phyloP scores from a whole-genome alignment of 2,888 invertebrate genomes.

The Scrobipalpa atriplicella region DNA sequence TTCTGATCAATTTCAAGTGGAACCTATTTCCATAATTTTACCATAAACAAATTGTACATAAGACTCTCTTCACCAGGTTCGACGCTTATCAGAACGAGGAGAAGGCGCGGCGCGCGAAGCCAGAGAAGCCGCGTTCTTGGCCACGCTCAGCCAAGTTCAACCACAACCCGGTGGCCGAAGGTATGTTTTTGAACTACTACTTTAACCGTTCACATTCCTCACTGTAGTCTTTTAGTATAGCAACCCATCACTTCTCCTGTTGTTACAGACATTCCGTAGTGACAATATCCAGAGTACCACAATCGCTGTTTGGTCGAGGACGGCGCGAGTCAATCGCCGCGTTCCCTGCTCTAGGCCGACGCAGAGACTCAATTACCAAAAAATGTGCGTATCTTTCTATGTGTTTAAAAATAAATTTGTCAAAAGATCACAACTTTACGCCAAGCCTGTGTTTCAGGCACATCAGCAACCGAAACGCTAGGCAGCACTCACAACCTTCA shows the following conservation, averaged over 20 bases:
- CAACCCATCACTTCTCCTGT: constrained; percentile 18
- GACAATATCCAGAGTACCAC: constrained; percentile 92
- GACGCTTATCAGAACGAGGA: constrained; percentile 91
- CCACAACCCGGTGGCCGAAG: constrained; percentile 88
- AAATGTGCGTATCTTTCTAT: constrained; percentile 63
- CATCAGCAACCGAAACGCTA: constrained; percentile 87
- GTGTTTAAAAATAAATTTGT: neutral
- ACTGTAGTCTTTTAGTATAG: too few relatives aligned
- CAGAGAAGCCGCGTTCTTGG: constrained; percentile 91
- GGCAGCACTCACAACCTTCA: constrained; percentile 93
- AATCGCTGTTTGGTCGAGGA: constrained; percentile 88
- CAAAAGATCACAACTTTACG: constrained; percentile 14
- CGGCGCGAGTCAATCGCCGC: constrained; percentile 92
- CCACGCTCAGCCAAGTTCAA: constrained; percentile 90
- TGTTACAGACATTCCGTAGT: constrained; percentile 90
- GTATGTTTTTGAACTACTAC: constrained; percentile 41
- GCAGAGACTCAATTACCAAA: constrained; percentile 69
- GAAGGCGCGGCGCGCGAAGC: constrained; percentile 90
- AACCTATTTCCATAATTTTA: too few relatives aligned
- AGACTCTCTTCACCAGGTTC: constrained; percentile 77
- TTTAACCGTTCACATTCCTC: too few relatives aligned
- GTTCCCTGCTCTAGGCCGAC: constrained; percentile 83
- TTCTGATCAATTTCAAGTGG: too few relatives aligned
- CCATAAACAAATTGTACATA: neutral
- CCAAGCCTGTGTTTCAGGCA: constrained; percentile 68